phyloP scores from a whole-genome alignment of 64 coral and sea anemone genomes.

The Montipora foliosa region DNA sequence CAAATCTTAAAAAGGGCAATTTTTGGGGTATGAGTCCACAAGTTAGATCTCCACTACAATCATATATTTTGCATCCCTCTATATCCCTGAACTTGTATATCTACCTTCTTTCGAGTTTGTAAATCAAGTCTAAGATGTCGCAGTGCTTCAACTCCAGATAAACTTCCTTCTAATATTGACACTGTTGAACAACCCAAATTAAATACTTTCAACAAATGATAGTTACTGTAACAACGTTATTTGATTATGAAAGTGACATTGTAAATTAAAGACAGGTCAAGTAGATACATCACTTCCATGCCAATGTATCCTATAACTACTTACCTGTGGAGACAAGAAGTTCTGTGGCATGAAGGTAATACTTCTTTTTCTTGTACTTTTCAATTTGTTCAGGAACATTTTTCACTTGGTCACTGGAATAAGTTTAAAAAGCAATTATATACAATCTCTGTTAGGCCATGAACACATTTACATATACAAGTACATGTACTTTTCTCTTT shows the following conservation, averaged over 20 bases:
- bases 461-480: too few relatives aligned
- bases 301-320: background rate
- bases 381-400: slow-evolving; percentile 98
- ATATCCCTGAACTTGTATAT: background rate
- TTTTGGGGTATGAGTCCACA: too few relatives aligned
- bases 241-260: background rate
- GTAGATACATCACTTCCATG: too few relatives aligned
- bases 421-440: background rate
- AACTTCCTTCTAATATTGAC: slow-evolving; percentile 88
- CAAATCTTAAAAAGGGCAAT: too few relatives aligned
- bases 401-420: slow-evolving; percentile 91
- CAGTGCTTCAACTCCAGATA: slow-evolving; percentile 96
- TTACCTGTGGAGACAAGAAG: slow-evolving; percentile 96
- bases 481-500: too few relatives aligned
- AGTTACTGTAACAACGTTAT: background rate
- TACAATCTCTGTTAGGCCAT: background rate
- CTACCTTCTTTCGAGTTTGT: slow-evolving; percentile 85
- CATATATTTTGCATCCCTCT: too few relatives aligned
- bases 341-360: slow-evolving; percentile 97
- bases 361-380: slow-evolving; percentile 96
- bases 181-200: slow-evolving; percentile 52
- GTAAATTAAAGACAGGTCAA: too few relatives aligned
- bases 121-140: slow-evolving; percentile 94
- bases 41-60: too few relatives aligned
- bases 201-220: background rate